Evolutionary conservation across 2,113 vertebrate species (phyloP), one percentile per base, ranked within the genome.

Genomic region (Trichechus manatus): DNA sequence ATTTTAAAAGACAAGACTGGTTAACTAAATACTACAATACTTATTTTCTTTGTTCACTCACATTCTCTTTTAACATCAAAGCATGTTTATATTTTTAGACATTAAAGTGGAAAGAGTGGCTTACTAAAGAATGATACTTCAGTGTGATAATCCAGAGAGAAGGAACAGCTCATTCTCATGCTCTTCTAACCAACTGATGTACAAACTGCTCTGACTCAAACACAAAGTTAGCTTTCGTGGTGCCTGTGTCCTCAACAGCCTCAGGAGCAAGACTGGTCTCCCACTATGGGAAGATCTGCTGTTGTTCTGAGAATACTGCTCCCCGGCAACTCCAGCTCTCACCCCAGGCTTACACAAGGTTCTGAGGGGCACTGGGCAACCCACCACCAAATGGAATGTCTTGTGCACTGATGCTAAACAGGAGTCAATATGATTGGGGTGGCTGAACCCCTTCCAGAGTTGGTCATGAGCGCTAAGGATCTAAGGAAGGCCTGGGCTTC

Each of bases 61-160:
- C 93, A 53, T 72, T 97, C 59, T 83, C 91, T 95, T 89, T 50
- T 29, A 84, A 83, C 78, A 96, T 92, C 96, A 96, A 97, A 97
- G 93, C 82, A 6, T n/a, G 84, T 95, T 77, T 3, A 75, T 92
- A 22, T 50, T 90, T 93, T 95, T 84, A 89, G 89, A 93, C 74
- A 61, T 36, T 56, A 36, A 91, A 87, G 86, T 96, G 95, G 96
- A 97, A 98, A 97, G 91, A 87, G 85, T 89, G 97, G 82, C 81
- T 86, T 77, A 74, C 97, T 91, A 47, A 23, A 74, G 88, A 75
- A 77, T 4, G 36, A 8, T 47, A 70, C 63, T 95, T 87, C 63
- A 75, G 22, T 19, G 56, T 70, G 33, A 64, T 63, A 59, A 75
- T 80, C 31, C 20, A 44, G 63, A 87, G 27, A 87, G 25, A 53